Evolutionary conservation across 1,140 invertebrate genomes (phyloP).

Genomic region (Ceratina calcarata): DNA sequence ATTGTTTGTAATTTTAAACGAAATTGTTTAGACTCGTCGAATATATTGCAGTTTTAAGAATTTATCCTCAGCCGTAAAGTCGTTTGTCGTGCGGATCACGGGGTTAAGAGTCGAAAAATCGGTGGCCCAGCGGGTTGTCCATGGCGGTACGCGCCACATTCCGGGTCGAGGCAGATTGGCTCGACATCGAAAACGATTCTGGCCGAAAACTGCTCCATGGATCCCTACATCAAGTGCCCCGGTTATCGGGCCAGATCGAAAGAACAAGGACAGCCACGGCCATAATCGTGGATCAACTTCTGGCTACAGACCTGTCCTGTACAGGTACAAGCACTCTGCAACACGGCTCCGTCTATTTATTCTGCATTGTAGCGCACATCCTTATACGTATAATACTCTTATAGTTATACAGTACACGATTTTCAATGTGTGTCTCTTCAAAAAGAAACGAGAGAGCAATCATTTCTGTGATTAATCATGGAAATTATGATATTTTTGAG

Average conservation of each 20-base stretch:
- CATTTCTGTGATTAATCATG: neutral
- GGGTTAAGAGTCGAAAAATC: constrained; percentile 60
- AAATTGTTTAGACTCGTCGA: no score
- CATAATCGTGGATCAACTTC: constrained; percentile 76
- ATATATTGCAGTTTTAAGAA: neutral
- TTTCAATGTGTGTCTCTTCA: neutral
- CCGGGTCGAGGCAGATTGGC: constrained; percentile 47
- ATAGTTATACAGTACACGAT: neutral
- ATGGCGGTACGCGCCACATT: constrained; percentile 49
- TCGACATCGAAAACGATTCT: constrained; percentile 70
- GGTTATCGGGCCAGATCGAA: constrained; percentile 68
- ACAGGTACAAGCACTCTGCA: constrained; percentile 38
- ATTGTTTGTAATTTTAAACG: neutral
- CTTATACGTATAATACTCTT: constrained; percentile 31
- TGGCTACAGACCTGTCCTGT: constrained; percentile 66
- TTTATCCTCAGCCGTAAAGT: constrained; percentile 25
- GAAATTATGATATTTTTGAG: neutral
- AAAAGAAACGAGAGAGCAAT: neutral
- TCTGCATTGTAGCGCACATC: constrained; percentile 46
- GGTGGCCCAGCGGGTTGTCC: constrained; percentile 55
- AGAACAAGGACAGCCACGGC: constrained; percentile 68
- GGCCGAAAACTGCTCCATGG: constrained; percentile 60
- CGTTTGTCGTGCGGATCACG: constrained; percentile 44
- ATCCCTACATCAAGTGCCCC: constrained; percentile 43
- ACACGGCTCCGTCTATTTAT: constrained; percentile 57